Evolutionary conservation across 2,888 invertebrate genomes (phyloP), one percentile per base, ranked within the genome.

Genomic region (Catocala fraxini): DNA sequence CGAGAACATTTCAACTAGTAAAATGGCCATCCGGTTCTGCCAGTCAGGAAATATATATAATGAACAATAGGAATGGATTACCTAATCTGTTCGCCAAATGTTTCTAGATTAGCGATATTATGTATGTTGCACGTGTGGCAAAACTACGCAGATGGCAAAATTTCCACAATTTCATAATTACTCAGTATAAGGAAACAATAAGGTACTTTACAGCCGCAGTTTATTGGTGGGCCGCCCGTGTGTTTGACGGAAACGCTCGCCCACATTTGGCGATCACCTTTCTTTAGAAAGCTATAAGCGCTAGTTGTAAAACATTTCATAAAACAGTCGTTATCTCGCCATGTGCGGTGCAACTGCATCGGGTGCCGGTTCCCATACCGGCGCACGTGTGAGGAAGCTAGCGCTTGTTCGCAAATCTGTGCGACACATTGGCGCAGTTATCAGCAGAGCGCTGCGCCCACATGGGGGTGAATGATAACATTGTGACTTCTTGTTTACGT

Each of bases 301-400:
- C 82, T 87, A 83, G 91, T 86, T 89, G 90, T 92, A 91, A 92
- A 92, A 90, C 88, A 85, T 90, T 90, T 86, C 83, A 89, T 90
- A 91, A 91, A 91, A 88, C 86, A 84, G 83, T 83, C 83, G 83
- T 88, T 85, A 85, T 85, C 85, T 75, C 70, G 83, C 84, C 92
- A 93, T 90, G 84, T 92, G 92, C 83, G 71, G 63, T 72, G 83
- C 87, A 83, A 80, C 74, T 80, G 80, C 79, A 68, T 72, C 64
- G 66, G 51, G 5, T 64, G 41, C 58, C 48, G 63, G 83, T 84
- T 87, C 87, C 85, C 87, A 83, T 78, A 84, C 83, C 84, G 80
- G 74, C 80, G 86, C 92, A 93, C 91, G 93, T 93, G 93, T 86
- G 80, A 86, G 87, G 88, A 88, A 88, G 81, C 84, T 71, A 77